Conservation (phyloP, 23 tunicate genomes). For the Ascidia mentula region DNA sequence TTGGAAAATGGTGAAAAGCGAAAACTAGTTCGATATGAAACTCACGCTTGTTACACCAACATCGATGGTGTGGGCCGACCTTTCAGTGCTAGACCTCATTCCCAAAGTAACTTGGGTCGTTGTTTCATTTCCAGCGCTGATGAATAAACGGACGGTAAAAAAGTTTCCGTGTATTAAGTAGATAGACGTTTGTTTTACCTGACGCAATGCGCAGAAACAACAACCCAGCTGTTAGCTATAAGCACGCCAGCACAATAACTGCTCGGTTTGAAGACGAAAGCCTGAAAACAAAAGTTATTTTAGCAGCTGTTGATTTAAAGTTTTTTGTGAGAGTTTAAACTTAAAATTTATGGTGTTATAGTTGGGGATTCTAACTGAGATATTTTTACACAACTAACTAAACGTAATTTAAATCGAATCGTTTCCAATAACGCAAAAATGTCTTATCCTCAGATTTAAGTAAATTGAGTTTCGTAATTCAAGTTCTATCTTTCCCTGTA, state of each 20-base stretch:
- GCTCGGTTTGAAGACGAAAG: neutral
- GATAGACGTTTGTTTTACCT: neutral
- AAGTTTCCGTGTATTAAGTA: neutral
- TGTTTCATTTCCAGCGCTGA: neutral
- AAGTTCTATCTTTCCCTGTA: too few relatives aligned
- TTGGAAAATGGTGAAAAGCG: neutral
- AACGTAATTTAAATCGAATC: too few relatives aligned
- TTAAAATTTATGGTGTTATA: too few relatives aligned
- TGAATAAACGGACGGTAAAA: neutral
- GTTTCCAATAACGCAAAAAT: too few relatives aligned
- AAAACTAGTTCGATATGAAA: neutral
- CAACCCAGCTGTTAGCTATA: conserved; percentile 34
- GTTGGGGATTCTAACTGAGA: too few relatives aligned
- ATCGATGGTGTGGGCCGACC: neutral
- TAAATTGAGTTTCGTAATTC: too few relatives aligned
- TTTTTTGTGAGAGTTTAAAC: too few relatives aligned
- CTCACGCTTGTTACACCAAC: neutral
- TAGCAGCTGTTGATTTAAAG: too few relatives aligned
- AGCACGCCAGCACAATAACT: conserved; percentile 36
- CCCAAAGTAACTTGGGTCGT: neutral
- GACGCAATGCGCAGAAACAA: conserved; percentile 48
- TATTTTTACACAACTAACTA: too few relatives aligned
- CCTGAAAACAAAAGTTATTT: conserved; percentile 25
- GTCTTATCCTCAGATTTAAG: too few relatives aligned
- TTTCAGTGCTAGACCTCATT: neutral